Conservation (phyloP, 1,140 invertebrate genomes). For the Polypedilum vanderplanki region DNA sequence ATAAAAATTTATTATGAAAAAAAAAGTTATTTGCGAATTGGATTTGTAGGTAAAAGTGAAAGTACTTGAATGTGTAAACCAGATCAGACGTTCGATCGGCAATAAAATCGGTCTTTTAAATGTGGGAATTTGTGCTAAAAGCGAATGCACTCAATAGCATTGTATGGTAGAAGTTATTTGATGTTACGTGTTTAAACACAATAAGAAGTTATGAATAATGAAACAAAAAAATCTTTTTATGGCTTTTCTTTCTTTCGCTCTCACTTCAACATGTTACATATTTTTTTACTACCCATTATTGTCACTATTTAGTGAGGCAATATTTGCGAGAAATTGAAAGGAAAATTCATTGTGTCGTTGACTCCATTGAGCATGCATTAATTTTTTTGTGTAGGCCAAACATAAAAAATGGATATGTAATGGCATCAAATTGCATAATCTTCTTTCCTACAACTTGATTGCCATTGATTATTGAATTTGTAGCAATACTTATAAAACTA, state of each 20-base stretch:
- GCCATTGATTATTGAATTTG: too few relatives aligned
- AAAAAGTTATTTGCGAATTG: not conserved
- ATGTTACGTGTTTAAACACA: not conserved
- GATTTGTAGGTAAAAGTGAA: constrained; percentile 26
- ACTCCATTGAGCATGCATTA: too few relatives aligned
- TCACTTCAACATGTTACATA: not conserved
- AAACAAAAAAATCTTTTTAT: not conserved
- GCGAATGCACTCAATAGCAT: constrained; percentile 2
- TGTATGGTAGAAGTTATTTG: not conserved
- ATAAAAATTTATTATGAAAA: too few relatives aligned
- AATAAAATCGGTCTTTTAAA: not conserved
- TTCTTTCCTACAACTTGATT: too few relatives aligned
- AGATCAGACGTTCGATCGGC: not conserved
- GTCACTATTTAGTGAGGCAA: not conserved
- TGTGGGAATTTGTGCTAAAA: constrained; percentile 17
- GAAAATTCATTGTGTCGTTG: too few relatives aligned
- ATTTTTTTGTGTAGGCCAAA: too few relatives aligned
- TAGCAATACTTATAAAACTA: too few relatives aligned
- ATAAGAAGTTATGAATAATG: not conserved
- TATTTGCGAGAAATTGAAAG: too few relatives aligned
- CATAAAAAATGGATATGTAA: too few relatives aligned
- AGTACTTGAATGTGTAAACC: constrained; percentile 9
- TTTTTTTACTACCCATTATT: constrained; percentile 13
- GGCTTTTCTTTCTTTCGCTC: not conserved
- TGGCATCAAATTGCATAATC: too few relatives aligned